Percentiles rank a stretch among this genome's conserved stretches.
phyloP scores from a whole-genome alignment of 2,888 invertebrate genomes.

The Papilio protenor region DNA sequence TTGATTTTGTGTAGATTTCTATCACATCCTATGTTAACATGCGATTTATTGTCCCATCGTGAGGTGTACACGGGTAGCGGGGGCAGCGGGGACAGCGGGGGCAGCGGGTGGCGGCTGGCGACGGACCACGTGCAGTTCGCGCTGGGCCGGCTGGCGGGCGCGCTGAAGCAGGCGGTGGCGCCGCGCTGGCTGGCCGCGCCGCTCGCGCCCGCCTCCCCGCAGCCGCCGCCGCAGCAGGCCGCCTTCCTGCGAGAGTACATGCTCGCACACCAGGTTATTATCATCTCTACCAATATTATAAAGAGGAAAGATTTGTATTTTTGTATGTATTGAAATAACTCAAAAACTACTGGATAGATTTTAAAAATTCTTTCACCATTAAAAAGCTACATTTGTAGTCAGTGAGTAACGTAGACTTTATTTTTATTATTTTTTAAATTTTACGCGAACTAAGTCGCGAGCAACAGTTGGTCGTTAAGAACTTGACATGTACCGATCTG shows the following conservation, averaged over 20 bases:
- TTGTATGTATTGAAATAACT: too few relatives aligned
- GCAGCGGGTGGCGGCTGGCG: conserved; percentile 94
- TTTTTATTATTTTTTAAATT: too few relatives aligned
- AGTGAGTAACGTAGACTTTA: too few relatives aligned
- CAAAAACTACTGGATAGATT: too few relatives aligned
- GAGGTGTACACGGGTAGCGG: conserved; percentile 86
- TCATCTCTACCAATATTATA: too few relatives aligned
- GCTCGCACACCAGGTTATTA: conserved; percentile 92
- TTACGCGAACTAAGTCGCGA: too few relatives aligned
- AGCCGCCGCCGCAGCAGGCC: conserved; percentile 89
- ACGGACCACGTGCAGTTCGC: conserved; percentile 98
- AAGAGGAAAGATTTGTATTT: too few relatives aligned
- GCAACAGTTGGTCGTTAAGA: too few relatives aligned
- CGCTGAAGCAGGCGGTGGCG: conserved; percentile 88
- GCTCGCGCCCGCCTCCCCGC: conserved; percentile 86
- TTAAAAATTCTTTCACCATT: too few relatives aligned
- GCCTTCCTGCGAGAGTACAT: conserved; percentile 95
- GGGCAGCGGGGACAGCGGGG: too few relatives aligned
- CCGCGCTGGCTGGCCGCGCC: conserved; percentile 90
- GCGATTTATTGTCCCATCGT: conserved; percentile 23
- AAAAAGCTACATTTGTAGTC: too few relatives aligned
- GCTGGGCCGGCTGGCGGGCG: conserved; percentile 94
- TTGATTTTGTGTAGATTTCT: not conserved
- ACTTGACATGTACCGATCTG: too few relatives aligned
- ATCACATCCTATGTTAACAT: not conserved